phyloP scores from a whole-genome alignment of 2,113 vertebrate genomes.

The Zosterops pallidus region DNA sequence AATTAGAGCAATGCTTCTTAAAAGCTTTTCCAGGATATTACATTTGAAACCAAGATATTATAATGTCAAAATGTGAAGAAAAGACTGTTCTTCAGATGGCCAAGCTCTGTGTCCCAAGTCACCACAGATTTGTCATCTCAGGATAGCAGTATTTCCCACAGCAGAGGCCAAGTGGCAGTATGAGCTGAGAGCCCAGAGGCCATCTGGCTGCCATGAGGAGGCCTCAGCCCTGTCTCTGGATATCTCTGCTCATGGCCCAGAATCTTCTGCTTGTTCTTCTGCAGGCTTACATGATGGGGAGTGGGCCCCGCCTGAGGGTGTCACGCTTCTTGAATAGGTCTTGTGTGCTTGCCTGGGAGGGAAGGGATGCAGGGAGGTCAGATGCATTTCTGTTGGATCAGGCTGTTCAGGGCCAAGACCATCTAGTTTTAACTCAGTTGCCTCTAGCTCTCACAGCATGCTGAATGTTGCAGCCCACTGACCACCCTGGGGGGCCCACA shows the following conservation, averaged over 20 bases:
- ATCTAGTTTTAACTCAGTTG: not conserved
- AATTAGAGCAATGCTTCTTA: not conserved
- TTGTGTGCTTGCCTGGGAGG: rapidly evolving
- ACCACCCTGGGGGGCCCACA: not conserved
- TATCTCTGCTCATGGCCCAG: not conserved
- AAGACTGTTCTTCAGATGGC: not conserved
- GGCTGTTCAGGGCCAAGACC: not conserved
- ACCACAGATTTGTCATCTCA: not conserved
- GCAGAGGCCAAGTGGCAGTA: not conserved
- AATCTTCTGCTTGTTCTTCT: not conserved
- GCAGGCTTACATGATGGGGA: rapidly evolving
- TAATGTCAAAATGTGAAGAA: not conserved
- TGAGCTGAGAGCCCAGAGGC: not conserved
- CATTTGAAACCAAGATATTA: not conserved
- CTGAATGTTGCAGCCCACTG: not conserved
- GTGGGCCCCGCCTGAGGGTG: rapidly evolving
- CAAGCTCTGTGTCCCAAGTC: not conserved
- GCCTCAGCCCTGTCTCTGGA: not conserved
- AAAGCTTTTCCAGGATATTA: not conserved
- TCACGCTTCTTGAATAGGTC: rapidly evolving
- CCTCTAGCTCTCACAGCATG: not conserved
- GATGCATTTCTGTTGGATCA: not conserved
- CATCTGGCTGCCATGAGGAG: rapidly evolving
- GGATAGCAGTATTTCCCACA: not conserved
- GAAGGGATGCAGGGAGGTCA: not conserved